phyloP scores from a whole-genome alignment of 2,797 vertebrate genomes.

The Galaxias olidus region DNA sequence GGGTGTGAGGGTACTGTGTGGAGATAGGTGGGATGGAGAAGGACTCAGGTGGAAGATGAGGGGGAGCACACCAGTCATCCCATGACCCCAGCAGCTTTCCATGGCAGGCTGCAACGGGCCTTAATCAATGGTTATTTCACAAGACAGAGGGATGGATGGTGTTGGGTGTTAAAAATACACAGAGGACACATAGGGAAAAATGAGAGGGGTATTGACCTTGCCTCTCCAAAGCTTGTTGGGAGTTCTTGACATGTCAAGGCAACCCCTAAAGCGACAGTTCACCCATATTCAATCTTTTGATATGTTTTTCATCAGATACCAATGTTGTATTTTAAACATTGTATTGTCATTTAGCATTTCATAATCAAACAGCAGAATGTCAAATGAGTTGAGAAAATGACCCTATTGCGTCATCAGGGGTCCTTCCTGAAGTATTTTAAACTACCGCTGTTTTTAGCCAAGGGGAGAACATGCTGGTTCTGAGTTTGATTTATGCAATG shows the following conservation, averaged over 20 bases:
- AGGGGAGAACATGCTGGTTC: too few relatives aligned
- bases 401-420: too few relatives aligned
- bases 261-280: slow-evolving; percentile 7
- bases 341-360: too few relatives aligned
- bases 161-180: slow-evolving; percentile 39
- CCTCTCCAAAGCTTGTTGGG: slow-evolving; percentile 16
- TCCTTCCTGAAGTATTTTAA: too few relatives aligned
- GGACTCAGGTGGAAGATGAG: slow-evolving; percentile 3
- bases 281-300: too few relatives aligned
- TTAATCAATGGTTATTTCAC: background rate
- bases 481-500: too few relatives aligned
- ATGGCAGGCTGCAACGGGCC: background rate
- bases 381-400: too few relatives aligned
- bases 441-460: too few relatives aligned
- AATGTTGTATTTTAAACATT: too few relatives aligned
- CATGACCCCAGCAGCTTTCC: background rate
- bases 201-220: slow-evolving; percentile 18
- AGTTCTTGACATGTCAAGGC: slow-evolving; percentile 35
- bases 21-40: slow-evolving; percentile 34
- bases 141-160: slow-evolving; percentile 16
- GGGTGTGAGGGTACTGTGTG: slow-evolving; percentile 7
- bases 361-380: too few relatives aligned
- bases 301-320: too few relatives aligned
- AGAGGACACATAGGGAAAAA: slow-evolving; percentile 31
- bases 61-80: slow-evolving; percentile 3